Percentiles rank a stretch among this genome's conserved stretches.
These are phyloP conservation scores for Perizoma affinitatum DNA, from an alignment of 2,888 invertebrate genomes.

Conservation along the genomic window DNA sequence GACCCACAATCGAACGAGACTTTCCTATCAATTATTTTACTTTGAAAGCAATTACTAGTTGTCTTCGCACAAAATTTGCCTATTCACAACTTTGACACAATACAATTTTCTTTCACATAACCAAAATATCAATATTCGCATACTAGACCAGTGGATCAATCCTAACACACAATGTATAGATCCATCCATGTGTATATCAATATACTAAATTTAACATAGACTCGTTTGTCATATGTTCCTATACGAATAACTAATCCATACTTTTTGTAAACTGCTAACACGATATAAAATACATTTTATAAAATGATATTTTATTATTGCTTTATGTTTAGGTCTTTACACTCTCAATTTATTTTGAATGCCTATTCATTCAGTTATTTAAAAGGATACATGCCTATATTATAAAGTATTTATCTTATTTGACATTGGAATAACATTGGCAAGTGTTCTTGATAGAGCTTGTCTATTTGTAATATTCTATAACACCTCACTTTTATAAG, in stretches of 20 bases:
- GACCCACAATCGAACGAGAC: conserved; percentile 9
- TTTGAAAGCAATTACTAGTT: neutral
- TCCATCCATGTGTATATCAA: conserved; percentile 37
- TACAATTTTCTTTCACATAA: neutral
- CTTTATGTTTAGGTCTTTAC: conserved; percentile 66
- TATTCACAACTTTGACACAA: conserved; percentile 8
- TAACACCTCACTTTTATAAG: neutral
- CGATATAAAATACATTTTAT: conserved; percentile 51
- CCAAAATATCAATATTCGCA: neutral
- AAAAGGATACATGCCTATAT: conserved; percentile 31
- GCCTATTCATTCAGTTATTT: conserved; percentile 36
- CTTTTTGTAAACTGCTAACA: conserved; percentile 47
- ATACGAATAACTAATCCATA: conserved; percentile 38
- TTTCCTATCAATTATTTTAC: neutral
- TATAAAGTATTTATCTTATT: conserved; percentile 31
- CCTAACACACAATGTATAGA: conserved; percentile 25
- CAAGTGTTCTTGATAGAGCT: too few species aligned
- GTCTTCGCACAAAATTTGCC: neutral
- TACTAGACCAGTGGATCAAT: conserved; percentile 13
- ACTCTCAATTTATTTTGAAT: conserved; percentile 39
- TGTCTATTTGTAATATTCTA: neutral
- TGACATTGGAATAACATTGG: conserved; percentile 53
- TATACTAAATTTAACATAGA: conserved; percentile 34
- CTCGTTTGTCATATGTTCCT: conserved; percentile 23
- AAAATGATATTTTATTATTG: conserved; percentile 74